Conservation (phyloP, 2,113 vertebrate genomes). For the Neolamprologus modestus region DNA sequence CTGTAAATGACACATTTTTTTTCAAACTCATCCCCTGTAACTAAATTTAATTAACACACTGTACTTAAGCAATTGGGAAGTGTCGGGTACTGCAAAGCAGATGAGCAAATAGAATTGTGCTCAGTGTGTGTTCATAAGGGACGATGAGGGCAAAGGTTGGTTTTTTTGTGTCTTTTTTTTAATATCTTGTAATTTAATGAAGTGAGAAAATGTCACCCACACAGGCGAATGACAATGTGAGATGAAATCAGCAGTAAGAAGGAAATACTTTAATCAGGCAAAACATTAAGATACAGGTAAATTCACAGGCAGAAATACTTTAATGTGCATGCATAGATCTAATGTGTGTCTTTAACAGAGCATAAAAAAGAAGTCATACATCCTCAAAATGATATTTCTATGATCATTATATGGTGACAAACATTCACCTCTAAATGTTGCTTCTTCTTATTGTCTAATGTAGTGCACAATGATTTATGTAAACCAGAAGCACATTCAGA, state of each 20-base stretch:
- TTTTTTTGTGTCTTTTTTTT: not conserved
- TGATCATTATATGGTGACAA: not conserved
- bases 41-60: conserved; percentile 10
- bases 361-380: not conserved
- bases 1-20: not conserved
- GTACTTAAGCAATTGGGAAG: conserved; percentile 12
- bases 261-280: not conserved
- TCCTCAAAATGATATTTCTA: not conserved
- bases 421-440: not conserved
- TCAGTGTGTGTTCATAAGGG: not conserved
- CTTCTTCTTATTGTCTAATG: not conserved
- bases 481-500: not conserved
- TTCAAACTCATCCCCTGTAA: not conserved
- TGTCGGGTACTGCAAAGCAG: not conserved
- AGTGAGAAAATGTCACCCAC: not conserved
- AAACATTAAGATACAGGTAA: not conserved
- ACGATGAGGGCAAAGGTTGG: rapidly evolving
- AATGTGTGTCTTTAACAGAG: not conserved
- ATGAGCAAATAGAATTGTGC: not conserved
- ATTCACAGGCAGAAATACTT: not conserved
- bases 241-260: not conserved
- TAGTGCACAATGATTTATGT: not conserved
- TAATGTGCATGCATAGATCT: not conserved
- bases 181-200: not conserved
- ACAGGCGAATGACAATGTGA: not conserved